phyloP scores from a whole-genome alignment of 2,797 vertebrate species.

The Sebastolobus alascanus region DNA sequence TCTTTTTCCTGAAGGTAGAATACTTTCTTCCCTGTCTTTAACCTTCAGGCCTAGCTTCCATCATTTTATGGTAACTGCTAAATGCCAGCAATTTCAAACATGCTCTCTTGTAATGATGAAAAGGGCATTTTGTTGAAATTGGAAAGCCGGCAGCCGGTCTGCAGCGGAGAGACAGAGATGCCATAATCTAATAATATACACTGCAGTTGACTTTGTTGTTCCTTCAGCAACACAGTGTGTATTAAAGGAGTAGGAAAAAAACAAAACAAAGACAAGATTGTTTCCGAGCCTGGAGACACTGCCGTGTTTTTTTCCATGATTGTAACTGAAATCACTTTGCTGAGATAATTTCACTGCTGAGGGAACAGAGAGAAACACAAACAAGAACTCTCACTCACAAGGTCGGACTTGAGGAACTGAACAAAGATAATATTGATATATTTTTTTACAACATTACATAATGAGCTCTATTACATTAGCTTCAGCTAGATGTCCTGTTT shows the following conservation, averaged over 20 bases:
- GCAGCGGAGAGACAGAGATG: conserved; percentile 27
- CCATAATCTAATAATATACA: conserved; percentile 71
- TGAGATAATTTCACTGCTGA: conserved; percentile 44
- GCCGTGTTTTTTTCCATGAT: conserved; percentile 74
- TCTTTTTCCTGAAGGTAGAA: background rate
- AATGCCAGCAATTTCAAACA: conserved; percentile 50
- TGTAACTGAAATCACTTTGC: conserved; percentile 62
- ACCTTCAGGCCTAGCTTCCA: conserved; percentile 30
- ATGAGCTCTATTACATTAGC: background rate
- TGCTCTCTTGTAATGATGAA: conserved; percentile 48
- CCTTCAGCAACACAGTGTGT: conserved; percentile 48
- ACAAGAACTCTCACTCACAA: background rate
- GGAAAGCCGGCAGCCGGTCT: conserved; percentile 55
- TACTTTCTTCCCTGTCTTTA: conserved; percentile 17
- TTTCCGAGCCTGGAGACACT: conserved; percentile 69
- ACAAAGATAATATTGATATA: background rate
- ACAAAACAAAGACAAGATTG: conserved; percentile 40
- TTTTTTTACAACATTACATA: conserved; percentile 7
- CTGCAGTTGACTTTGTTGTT: conserved; percentile 52
- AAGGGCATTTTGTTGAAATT: conserved; percentile 29
- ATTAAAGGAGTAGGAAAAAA: conserved; percentile 19
- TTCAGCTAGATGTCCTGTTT: background rate
- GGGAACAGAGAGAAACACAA: conserved; percentile 30
- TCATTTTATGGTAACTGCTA: conserved; percentile 22
- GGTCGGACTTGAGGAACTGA: background rate